phyloP scores from a whole-genome alignment of 2,888 invertebrate species.

The Aplocera efformata region DNA sequence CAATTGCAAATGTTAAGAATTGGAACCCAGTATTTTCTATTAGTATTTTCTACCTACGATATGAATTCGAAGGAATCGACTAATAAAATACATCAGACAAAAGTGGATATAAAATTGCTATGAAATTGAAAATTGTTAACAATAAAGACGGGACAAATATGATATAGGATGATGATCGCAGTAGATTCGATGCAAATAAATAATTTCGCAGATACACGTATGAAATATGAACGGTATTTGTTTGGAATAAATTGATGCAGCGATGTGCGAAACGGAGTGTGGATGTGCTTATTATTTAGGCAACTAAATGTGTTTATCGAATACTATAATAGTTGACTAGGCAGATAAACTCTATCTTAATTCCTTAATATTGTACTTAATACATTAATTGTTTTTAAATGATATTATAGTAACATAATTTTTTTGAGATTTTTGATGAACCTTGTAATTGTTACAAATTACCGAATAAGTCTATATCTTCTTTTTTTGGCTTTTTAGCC shows the following conservation, averaged over 20 bases:
- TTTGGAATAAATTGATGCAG: constrained; percentile 48
- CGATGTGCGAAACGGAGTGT: constrained; percentile 11
- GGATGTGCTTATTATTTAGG: constrained; percentile 35
- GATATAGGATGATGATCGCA: constrained; percentile 26
- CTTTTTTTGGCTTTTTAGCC: too few species aligned
- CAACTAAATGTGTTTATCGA: not conserved
- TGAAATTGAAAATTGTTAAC: constrained; percentile 21
- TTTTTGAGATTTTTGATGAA: too few species aligned
- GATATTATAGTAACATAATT: not conserved
- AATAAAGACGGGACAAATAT: constrained; percentile 33
- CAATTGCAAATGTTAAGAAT: too few species aligned
- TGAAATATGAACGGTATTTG: constrained; percentile 66
- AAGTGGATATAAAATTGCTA: constrained; percentile 2
- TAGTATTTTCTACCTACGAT: too few species aligned
- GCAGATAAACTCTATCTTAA: too few species aligned
- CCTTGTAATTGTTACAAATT: too few species aligned
- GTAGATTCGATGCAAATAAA: constrained; percentile 45
- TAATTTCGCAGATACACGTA: constrained; percentile 56
- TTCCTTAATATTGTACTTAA: not conserved
- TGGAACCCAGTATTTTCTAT: too few species aligned
- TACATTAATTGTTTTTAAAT: not conserved
- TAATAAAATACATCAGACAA: too few species aligned
- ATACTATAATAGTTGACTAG: too few species aligned
- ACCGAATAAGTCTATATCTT: too few species aligned
- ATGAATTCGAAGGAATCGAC: too few species aligned